These are phyloP conservation scores for Cranoglanis bouderius DNA, from an alignment of 2,113 vertebrate species.

Conservation along the genomic window DNA sequence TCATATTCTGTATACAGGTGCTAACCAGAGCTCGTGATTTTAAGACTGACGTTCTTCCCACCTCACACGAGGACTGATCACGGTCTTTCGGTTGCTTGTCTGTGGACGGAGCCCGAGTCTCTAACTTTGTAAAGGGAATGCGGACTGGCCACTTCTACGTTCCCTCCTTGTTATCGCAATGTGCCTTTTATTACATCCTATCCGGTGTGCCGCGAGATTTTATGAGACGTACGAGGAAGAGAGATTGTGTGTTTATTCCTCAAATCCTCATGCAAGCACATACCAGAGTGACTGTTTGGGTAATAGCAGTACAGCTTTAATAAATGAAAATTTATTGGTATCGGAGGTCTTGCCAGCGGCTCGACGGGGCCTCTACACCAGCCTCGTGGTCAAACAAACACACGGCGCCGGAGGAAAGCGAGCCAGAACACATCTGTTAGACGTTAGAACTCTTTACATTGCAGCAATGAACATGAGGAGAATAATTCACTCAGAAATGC, in stretches of 20 bases:
- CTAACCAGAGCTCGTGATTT: not conserved
- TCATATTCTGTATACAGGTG: not conserved
- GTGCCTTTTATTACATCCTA: not conserved
- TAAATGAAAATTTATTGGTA: constrained; percentile 50
- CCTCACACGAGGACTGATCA: too few species aligned
- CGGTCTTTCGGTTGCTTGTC: too few species aligned
- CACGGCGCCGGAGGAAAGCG: constrained; percentile 16
- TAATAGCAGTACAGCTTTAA: constrained; percentile 45
- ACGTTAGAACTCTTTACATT: constrained; percentile 42
- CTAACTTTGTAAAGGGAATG: too few species aligned
- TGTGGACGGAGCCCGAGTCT: too few species aligned
- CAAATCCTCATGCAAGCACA: constrained; percentile 14
- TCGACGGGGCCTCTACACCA: constrained; percentile 25
- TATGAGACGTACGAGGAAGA: not conserved
- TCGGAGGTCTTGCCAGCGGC: constrained; percentile 32
- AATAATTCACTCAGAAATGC: not conserved
- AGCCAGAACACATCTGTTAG: constrained; percentile 53
- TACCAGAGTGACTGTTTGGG: constrained; percentile 5
- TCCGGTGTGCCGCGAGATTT: not conserved
- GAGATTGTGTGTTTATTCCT: constrained; percentile 16
- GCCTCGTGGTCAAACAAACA: constrained; percentile 49
- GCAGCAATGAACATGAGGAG: not conserved
- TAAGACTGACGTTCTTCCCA: not conserved
- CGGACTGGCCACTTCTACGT: not conserved
- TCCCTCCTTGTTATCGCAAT: not conserved